Evolutionary conservation across 2,113 vertebrate genomes (phyloP).

Genomic region (Prionailurus bengalensis): DNA sequence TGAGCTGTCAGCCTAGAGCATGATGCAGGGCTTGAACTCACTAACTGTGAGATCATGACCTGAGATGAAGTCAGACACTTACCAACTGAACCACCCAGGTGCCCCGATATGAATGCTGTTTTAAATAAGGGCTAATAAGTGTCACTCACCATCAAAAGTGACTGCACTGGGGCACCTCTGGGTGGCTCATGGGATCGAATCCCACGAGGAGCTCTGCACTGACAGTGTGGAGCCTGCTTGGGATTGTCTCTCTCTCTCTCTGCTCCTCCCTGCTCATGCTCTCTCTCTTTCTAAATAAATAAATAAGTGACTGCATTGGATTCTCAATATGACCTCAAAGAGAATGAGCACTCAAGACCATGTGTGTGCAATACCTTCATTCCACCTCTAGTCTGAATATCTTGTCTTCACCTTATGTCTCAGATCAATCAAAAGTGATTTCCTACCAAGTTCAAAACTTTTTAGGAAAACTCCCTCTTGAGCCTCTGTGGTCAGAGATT

Average conservation of each 20-base stretch:
- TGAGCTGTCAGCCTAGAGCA: too few species aligned
- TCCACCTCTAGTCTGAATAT: not conserved
- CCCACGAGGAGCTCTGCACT: too few species aligned
- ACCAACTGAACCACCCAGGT: too few species aligned
- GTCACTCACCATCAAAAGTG: not conserved
- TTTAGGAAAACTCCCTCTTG: not conserved
- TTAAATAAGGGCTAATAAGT: not conserved
- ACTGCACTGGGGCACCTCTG: not conserved
- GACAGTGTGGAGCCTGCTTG: too few species aligned
- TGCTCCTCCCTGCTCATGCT: too few species aligned
- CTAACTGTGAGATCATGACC: too few species aligned
- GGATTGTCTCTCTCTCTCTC: too few species aligned
- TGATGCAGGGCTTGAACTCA: too few species aligned
- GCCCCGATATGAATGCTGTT: not conserved
- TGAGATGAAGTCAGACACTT: too few species aligned
- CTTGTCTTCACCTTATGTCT: not conserved
- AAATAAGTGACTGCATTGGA: not conserved
- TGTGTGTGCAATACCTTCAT: accelerated
- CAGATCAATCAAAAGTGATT: constrained; percentile 59
- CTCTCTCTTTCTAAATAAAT: too few species aligned
- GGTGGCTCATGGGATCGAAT: too few species aligned
- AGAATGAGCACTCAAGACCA: accelerated
- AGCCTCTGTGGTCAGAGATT: not conserved
- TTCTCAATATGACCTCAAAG: not conserved
- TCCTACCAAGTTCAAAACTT: constrained; percentile 33